These are phyloP conservation scores for Phalloptychus januarius DNA, from an alignment of 2,797 vertebrate species.

Conservation along the genomic window DNA sequence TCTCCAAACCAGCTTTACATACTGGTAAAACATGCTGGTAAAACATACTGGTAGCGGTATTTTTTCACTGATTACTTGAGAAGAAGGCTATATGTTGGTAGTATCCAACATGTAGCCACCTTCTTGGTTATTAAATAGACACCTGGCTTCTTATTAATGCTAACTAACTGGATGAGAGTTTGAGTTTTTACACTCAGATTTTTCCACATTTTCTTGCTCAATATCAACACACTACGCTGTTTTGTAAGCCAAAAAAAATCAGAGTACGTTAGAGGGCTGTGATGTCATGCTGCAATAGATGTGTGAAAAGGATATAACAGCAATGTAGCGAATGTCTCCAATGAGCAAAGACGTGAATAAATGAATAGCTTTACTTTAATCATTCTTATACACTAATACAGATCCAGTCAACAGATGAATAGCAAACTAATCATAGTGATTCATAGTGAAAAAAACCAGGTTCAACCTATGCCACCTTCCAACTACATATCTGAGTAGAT, in stretches of 20 bases:
- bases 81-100: background rate
- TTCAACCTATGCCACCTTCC: slow-evolving; percentile 19
- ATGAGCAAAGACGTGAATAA: slow-evolving; percentile 4
- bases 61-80: background rate
- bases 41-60: too few relatives aligned
- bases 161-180: background rate
- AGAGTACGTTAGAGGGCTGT: background rate
- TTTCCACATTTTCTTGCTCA: background rate
- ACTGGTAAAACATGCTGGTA: too few relatives aligned
- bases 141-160: background rate
- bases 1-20: background rate
- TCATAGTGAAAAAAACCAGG: slow-evolving; percentile 55
- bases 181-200: background rate
- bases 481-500: slow-evolving; percentile 35
- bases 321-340: slow-evolving; percentile 2
- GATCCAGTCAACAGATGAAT: slow-evolving; percentile 24
- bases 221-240: background rate
- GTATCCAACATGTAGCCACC: background rate
- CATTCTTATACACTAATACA: slow-evolving; percentile 12
- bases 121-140: background rate
- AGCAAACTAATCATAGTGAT: slow-evolving; percentile 17
- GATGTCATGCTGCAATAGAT: background rate
- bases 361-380: background rate
- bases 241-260: background rate
- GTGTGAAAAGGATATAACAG: background rate